Conservation (phyloP, 2,113 vertebrate species). For the Galeopterus variegatus region DNA sequence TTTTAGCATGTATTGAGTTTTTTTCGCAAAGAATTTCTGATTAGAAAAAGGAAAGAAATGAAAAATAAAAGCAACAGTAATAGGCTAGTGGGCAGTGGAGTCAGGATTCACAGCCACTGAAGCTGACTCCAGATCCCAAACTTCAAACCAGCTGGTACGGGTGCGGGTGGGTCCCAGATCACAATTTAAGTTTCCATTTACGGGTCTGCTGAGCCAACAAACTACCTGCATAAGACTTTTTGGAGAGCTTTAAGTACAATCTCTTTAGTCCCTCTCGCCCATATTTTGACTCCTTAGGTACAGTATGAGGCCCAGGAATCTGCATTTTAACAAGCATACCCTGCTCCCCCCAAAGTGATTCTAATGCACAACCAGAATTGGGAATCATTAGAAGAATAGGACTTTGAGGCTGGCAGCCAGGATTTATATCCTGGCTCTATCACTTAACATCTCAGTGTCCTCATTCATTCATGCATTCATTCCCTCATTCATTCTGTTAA, state of each 20-base stretch:
- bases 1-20: not conserved
- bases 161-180: not conserved
- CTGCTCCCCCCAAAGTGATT: not conserved
- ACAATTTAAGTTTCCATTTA: not conserved
- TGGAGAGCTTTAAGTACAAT: not conserved
- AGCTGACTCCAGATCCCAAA: not conserved
- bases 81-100: not conserved
- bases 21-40: slow-evolving; percentile 26
- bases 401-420: not conserved
- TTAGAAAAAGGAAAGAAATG: not conserved
- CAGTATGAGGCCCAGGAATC: not conserved
- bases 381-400: not conserved
- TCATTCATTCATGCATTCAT: not conserved
- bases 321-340: not conserved
- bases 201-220: not conserved
- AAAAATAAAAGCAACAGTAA: not conserved
- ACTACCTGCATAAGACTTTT: not conserved
- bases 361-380: not conserved
- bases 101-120: no score
- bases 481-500: not conserved
- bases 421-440: not conserved
- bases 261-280: not conserved
- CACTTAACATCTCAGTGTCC: not conserved
- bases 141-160: not conserved
- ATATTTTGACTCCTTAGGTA: not conserved